phyloP scores from a whole-genome alignment of 2,113 vertebrate genomes.

The Malurus cyaneus region DNA sequence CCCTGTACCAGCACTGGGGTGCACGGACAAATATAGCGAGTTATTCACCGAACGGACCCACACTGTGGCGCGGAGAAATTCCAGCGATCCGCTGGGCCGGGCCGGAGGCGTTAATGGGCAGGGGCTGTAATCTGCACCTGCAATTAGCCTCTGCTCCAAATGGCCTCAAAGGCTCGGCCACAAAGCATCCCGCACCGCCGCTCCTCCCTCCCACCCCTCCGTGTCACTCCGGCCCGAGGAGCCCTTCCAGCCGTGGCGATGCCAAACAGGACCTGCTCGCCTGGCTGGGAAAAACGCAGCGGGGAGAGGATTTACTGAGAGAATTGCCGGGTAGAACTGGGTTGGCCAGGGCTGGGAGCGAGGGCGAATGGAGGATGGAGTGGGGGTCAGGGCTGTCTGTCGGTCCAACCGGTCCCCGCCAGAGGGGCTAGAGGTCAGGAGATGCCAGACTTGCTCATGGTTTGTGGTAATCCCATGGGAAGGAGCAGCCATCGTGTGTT shows the following conservation, averaged over 20 bases:
- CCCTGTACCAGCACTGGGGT: neutral
- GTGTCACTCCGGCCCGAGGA: rapidly evolving
- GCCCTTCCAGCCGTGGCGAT: rapidly evolving
- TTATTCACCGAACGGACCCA: neutral
- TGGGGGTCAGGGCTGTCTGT: rapidly evolving
- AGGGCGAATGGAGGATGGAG: neutral
- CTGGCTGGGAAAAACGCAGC: neutral
- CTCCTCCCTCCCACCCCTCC: neutral
- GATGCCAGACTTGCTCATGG: neutral
- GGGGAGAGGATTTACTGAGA: neutral
- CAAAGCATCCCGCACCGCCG: neutral
- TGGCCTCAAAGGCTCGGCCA: neutral
- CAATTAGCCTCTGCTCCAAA: slow-evolving; percentile 25
- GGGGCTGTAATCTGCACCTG: slow-evolving; percentile 36
- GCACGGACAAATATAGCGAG: neutral
- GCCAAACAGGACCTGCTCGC: neutral
- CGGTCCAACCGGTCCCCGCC: rapidly evolving
- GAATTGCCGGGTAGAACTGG: neutral
- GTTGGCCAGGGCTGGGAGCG: neutral
- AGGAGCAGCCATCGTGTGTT: neutral
- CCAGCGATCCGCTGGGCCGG: neutral
- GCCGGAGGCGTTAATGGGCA: neutral
- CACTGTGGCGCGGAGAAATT: neutral
- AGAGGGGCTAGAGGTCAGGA: neutral
- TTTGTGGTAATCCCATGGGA: neutral